Base-by-base conservation (phyloP, 2,113 vertebrate genomes). In the Nibea coibor region DNA sequence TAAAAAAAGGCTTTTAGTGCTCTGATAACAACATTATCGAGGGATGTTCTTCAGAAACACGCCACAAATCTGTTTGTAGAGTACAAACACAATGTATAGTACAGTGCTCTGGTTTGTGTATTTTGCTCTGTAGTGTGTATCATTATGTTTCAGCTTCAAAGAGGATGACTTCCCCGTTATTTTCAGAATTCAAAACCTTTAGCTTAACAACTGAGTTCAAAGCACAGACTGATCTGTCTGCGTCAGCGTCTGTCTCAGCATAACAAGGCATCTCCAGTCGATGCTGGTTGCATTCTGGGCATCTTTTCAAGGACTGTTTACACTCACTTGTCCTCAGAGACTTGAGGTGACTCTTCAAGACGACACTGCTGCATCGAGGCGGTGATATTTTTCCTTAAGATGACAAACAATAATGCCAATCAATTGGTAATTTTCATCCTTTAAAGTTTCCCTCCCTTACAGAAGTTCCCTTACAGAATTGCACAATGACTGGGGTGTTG, bases 211-310 rank as follows among this genome's bases (percentile, higher is more conserved):
- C 22, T 10, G 35, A 39, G 57, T 69, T 69, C 70, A 74, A 63
- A 74, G 70, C 17, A 9, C 9, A 45, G 31, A 28, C 66, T 66
- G 62, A 83, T 68, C 45, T 4, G 26, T 48, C 22, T 68, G 66
- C 9, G 8, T 65, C 22, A 15, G 62, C 14, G 54, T 65, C 72
- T 19, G 17, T 45, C 58, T 65, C 16, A 43, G 43, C 73, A 39
- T 78, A 74, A 70, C 47, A 31, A 59, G 43, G 42, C 28, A 51
- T 62, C 31, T 39, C 4, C 42, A 16, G 24, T 61, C 76, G 4
- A 51, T 56, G 16, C 56, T 4, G 22, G n/a, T 43, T 15, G 31
- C 19, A 24, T 45, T 8, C 53, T 24, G 22, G 9, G 54, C 14
- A 20, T 75, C 19, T 17, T 50, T 43, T 31, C 2, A 17, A 11